Base-by-base conservation (phyloP, 35 echinoderm and acorn worm genomes). In the Stichopus chloronotus region DNA sequence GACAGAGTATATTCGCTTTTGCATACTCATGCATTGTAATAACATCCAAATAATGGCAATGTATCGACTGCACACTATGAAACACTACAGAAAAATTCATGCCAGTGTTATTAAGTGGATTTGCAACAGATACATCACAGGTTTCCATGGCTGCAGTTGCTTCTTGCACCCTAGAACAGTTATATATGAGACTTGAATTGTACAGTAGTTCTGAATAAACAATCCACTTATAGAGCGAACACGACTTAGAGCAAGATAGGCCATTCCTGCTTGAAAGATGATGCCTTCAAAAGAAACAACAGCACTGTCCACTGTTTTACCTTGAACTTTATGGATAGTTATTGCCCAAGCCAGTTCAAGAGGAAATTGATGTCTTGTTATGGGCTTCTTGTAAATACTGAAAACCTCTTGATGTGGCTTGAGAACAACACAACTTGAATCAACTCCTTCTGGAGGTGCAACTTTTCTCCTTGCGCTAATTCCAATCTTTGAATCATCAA, bases 401-500 rank as follows among this genome's bases (percentile, higher is more conserved):
- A 88, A 88, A 61, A 25, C 59, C 59, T 88, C 87, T 52, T 60
- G 24, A 52, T 71, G 57, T 88, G 87, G 87, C 22, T 24, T 65
- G 57, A 88, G 20, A 88, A 71, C 57, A 20, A 88, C 87, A 88
- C 57, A 24, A 22, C 19, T 58, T 88, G 54, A 22, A 63, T 65
- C 8, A 43, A 88, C 72, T 92, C 82, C 76, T 43, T 25, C 76
- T 78, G 76, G 76, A 8, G 82, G 43, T 85, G 81, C 19, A 84
- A 54, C 55, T 57, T 84, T 84, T 57, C 55, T 52, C 55, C 55
- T 84, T 8, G 82, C 82, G 54, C 16, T 56, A 54, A 85, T 54
- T 79, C 56, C 95, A 87, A 86, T 92, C 71, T 61, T 65, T 69
- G 1, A 55, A 78, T 94, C 92, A 56, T 94, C 86, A 90, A 97